Evolutionary conservation across 2,888 invertebrate species (phyloP).

Genomic region (Cheilosia soror): DNA sequence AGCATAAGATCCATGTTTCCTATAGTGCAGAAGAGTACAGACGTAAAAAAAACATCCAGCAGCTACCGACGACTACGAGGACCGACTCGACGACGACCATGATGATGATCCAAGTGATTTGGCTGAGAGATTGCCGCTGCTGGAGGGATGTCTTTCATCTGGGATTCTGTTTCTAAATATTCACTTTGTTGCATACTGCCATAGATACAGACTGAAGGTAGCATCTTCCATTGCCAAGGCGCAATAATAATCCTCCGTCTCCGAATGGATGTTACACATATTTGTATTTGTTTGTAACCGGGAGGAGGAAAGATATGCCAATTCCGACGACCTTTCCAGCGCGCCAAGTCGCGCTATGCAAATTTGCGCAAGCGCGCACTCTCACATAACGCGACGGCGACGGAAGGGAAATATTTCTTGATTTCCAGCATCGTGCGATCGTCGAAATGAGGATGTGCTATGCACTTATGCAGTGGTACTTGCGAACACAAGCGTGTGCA

Average conservation of each 20-base stretch:
- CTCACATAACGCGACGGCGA: constrained; percentile 40
- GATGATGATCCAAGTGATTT: constrained; percentile 75
- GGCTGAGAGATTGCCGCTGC: constrained; percentile 72
- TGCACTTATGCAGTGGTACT: constrained; percentile 34
- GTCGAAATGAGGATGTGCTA: constrained; percentile 60
- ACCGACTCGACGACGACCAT: constrained; percentile 38
- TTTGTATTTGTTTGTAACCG: constrained; percentile 47
- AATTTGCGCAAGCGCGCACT: constrained; percentile 62
- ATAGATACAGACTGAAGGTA: constrained; percentile 23
- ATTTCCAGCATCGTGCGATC: constrained; percentile 54
- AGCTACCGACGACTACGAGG: constrained; percentile 32
- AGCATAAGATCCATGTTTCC: constrained; percentile 72
- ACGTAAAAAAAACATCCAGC: constrained; percentile 45
- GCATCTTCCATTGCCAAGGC: constrained; percentile 55
- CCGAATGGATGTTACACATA: constrained; percentile 53
- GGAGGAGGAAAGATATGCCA: constrained; percentile 65
- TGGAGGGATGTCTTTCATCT: constrained; percentile 70
- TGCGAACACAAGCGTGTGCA: constrained; percentile 47
- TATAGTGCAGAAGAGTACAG: constrained; percentile 30
- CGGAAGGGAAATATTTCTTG: constrained; percentile 28
- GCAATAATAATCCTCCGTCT: constrained; percentile 62
- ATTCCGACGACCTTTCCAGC: constrained; percentile 72
- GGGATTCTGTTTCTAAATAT: constrained; percentile 57
- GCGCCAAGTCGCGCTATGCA: constrained; percentile 70
- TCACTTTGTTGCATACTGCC: constrained; percentile 47